These are phyloP conservation scores for Luehdorfia chinensis DNA, from an alignment of 1,140 invertebrate genomes.

Conservation along the genomic window DNA sequence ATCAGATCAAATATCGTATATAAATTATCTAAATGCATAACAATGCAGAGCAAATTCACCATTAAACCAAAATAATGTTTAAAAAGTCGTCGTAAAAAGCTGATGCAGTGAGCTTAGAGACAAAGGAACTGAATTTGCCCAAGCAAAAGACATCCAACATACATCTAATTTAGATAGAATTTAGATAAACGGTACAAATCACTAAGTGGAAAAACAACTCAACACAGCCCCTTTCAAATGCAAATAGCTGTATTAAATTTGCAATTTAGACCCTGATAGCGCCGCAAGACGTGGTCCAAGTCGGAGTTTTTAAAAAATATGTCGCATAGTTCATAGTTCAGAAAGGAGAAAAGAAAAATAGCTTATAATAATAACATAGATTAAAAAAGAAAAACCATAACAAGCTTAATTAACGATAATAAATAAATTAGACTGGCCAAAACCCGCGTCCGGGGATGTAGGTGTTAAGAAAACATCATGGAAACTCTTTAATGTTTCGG, in stretches of 20 bases:
- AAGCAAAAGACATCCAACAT: slow-evolving; percentile 30
- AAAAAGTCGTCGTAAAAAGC: slow-evolving; percentile 22
- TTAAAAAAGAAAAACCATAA: too few relatives aligned
- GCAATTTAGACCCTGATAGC: slow-evolving; percentile 66
- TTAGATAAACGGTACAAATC: slow-evolving; percentile 67
- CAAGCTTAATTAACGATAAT: too few relatives aligned
- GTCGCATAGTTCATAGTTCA: too few relatives aligned
- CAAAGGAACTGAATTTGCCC: slow-evolving; percentile 27
- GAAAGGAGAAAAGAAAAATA: too few relatives aligned
- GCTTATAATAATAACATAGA: too few relatives aligned
- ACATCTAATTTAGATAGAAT: slow-evolving; percentile 67
- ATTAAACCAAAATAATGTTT: slow-evolving; percentile 19
- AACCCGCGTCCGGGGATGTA: too few relatives aligned
- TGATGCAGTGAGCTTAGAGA: slow-evolving; percentile 18
- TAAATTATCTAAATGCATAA: slow-evolving; percentile 8
- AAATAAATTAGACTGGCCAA: too few relatives aligned
- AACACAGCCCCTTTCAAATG: slow-evolving; percentile 63
- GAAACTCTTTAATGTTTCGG: too few relatives aligned
- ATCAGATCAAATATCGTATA: background rate
- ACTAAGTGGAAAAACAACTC: slow-evolving; percentile 54
- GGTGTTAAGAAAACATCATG: too few relatives aligned
- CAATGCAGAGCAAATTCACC: slow-evolving; percentile 16
- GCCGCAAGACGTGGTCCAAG: slow-evolving; percentile 25
- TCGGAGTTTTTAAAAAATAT: too few relatives aligned
- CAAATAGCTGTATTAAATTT: slow-evolving; percentile 73